Percentiles rank a stretch among this genome's conserved stretches.
Evolutionary conservation across 1,140 invertebrate species (phyloP).

Genomic region (Ditylenchus dipsaci): DNA sequence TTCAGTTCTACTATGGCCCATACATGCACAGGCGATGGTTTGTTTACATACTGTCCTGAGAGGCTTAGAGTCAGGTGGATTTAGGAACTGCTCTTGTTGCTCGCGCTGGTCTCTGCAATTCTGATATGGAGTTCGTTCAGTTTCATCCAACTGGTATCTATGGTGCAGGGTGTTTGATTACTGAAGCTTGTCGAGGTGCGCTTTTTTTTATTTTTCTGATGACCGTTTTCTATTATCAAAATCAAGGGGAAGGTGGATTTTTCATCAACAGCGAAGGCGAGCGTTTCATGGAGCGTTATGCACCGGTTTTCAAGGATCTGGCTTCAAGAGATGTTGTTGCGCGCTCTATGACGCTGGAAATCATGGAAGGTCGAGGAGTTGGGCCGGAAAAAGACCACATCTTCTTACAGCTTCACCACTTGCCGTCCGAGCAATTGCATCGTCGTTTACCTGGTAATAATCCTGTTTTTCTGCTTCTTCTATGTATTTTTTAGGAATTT

Average conservation of each 20-base stretch:
- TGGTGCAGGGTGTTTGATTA: slow-evolving; percentile 93
- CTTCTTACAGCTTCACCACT: slow-evolving; percentile 86
- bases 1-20: slow-evolving; percentile 98
- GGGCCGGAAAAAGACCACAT: slow-evolving; percentile 96
- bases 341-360: slow-evolving; percentile 92
- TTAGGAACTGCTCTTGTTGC: slow-evolving; percentile 85
- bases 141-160: slow-evolving; percentile 99
- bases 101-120: slow-evolving; percentile 80
- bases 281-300: slow-evolving; percentile 94
- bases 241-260: slow-evolving; percentile 77
- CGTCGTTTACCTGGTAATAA: slow-evolving; percentile 62
- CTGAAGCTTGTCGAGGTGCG: slow-evolving; percentile 69
- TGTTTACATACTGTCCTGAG: neutral
- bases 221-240: too few relatives aligned
- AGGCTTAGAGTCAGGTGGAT: neutral
- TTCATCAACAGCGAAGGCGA: slow-evolving; percentile 91
- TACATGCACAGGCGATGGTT: slow-evolving; percentile 78
- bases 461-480: neutral
- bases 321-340: slow-evolving; percentile 96
- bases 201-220: neutral
- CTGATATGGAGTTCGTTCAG: slow-evolving; percentile 96
- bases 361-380: slow-evolving; percentile 88
- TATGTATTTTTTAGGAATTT: slow-evolving; percentile 69
- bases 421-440: slow-evolving; percentile 84
- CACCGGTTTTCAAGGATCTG: slow-evolving; percentile 93